Base-by-base conservation (phyloP, 2,113 vertebrate species). In the Melanotaenia duboulayi region DNA sequence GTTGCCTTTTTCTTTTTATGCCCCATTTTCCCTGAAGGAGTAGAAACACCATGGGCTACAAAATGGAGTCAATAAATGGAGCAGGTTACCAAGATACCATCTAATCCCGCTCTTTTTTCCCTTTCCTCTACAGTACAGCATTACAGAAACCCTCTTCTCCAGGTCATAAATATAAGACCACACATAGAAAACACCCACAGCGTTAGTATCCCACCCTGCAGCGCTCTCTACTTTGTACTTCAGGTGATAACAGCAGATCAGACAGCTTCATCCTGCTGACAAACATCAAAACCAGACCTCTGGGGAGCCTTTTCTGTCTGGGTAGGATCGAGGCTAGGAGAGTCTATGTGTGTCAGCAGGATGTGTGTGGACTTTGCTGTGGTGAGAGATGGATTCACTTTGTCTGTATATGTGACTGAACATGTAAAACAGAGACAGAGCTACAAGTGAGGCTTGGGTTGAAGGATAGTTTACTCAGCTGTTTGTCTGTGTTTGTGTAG, bases 41-140 rank as follows among this genome's bases (percentile, higher is more conserved):
- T 2, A 23, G 58, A 49, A 44, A 56, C 28, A 59, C 65, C 78
- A 37, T 62, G 48, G 56, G 42, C 59, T 52, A 70, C 57, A 79
- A 86, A 83, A 89, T 81, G 77, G 69, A 83, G 71, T 68, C 74
- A 71, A 68, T 68, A 58, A 65, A 24, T 62, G 42, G 35, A 76
- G 64, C 71, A 78, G 42, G 74, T 82, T 78, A 74, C 71, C 63
- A 78, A 78, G 78, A 83, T 67, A 70, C 66, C 50, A 70, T 75
- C 65, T 65, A 40, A 67, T 66, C 49, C 48, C 32, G 40, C 65
- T 49, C 66, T 42, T 28, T 39, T 61, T 14, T 37, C 8, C 49
- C 54, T 32, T 37, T 35, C 49, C 44, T 48, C 4, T 46, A 37
- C 46, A 19, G 14, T 4, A n/a, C 23, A 20, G 62, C 32, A 46